Percentiles rank a stretch among this genome's conserved stretches.
These are phyloP conservation scores for Stichopus horrens DNA, from an alignment of 53 echinoderm and acorn worm genomes.

Conservation along the genomic window DNA sequence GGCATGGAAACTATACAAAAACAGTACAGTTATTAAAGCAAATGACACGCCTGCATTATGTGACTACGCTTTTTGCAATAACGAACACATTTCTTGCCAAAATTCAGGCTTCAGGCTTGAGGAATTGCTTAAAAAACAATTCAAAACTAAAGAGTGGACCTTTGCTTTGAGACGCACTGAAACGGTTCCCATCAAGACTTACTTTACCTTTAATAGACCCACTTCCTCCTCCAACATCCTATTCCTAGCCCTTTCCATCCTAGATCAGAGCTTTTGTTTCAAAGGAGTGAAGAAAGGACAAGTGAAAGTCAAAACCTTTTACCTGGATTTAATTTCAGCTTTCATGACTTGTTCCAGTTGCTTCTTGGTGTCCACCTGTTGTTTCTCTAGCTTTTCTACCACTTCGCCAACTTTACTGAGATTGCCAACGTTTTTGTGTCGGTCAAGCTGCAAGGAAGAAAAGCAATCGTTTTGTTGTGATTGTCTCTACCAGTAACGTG, in stretches of 20 bases:
- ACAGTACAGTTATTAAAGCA: too few species aligned
- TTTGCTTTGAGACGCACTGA: too few species aligned
- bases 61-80: too few species aligned
- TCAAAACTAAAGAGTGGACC: too few species aligned
- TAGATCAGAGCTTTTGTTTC: too few species aligned
- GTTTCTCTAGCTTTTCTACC: slow-evolving; percentile 89
- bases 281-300: background rate
- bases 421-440: slow-evolving; percentile 80
- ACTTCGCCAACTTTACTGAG: slow-evolving; percentile 77
- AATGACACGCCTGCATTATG: too few species aligned
- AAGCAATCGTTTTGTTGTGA: too few species aligned
- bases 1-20: too few species aligned
- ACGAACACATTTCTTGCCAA: too few species aligned
- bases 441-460: slow-evolving; percentile 69
- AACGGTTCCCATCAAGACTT: background rate
- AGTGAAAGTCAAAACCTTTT: background rate
- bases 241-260: background rate
- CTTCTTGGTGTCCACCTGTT: slow-evolving; percentile 89
- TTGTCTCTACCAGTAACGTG: too few species aligned
- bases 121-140: too few species aligned
- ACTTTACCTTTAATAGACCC: background rate
- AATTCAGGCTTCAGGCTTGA: too few species aligned
- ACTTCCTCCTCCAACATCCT: background rate
- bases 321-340: slow-evolving; percentile 99
- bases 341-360: slow-evolving; percentile 99